Conservation (phyloP, 35 echinoderm and acorn worm species). For the Heliocidaris tuberculata region DNA sequence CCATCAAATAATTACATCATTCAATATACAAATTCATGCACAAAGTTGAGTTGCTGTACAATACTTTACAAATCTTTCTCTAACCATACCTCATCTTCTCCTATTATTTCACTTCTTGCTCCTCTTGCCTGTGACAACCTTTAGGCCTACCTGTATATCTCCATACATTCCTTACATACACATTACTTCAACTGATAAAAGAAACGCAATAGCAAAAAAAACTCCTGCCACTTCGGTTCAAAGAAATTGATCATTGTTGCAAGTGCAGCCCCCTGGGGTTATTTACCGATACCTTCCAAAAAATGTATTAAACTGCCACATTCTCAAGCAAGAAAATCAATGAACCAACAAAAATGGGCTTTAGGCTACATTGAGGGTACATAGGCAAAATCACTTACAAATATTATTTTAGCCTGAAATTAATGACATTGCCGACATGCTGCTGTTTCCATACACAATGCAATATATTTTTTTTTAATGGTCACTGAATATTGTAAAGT, state of each 20-base stretch:
- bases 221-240: background rate
- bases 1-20: background rate
- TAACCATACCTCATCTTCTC: background rate
- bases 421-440: background rate
- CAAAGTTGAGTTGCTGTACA: slow-evolving; percentile 41
- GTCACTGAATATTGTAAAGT: background rate
- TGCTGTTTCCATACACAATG: background rate
- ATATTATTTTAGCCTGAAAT: background rate
- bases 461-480: background rate
- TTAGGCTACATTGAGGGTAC: background rate
- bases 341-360: background rate
- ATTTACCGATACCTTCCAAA: background rate
- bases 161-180: background rate
- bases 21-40: slow-evolving; percentile 11
- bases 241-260: too few relatives aligned
- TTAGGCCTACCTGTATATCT: background rate
- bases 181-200: background rate
- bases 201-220: background rate
- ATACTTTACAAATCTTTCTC: slow-evolving; percentile 17
- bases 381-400: background rate
- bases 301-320: background rate
- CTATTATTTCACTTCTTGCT: too few relatives aligned
- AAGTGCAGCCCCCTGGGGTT: background rate
- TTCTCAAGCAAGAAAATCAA: background rate
- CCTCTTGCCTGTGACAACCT: too few relatives aligned